A percentile compares a stretch with the other conserved stretches of the same genome.
These are phyloP conservation scores for Karalla daura DNA, from an alignment of 2,797 vertebrate genomes.

Conservation along the genomic window DNA sequence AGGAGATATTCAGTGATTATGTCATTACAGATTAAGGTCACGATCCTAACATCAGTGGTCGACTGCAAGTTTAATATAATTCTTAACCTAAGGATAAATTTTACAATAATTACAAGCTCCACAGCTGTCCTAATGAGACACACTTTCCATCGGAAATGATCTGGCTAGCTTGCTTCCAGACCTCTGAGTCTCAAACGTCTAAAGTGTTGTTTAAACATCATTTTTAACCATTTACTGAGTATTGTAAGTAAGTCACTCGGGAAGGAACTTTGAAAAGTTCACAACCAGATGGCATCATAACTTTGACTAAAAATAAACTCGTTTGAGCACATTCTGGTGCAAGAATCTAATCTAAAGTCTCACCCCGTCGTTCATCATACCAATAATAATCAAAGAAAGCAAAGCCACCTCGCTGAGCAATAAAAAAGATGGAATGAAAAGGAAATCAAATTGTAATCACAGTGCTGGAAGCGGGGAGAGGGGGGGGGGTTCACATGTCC, in stretches of 20 bases:
- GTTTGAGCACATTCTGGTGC: too few species aligned
- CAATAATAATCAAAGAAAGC: background rate
- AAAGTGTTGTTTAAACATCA: background rate
- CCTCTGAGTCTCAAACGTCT: background rate
- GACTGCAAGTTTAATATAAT: background rate
- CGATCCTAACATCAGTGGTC: constrained; percentile 8
- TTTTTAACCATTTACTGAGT: too few species aligned
- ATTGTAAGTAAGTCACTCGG: too few species aligned
- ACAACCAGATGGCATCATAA: too few species aligned
- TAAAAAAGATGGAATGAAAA: background rate
- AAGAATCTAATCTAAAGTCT: background rate
- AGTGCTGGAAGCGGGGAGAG: background rate
- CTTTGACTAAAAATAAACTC: background rate
- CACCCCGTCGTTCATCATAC: background rate
- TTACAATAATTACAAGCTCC: background rate
- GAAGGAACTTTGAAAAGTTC: too few species aligned
- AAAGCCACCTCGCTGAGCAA: background rate
- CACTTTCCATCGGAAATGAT: background rate
- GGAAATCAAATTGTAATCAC: background rate
- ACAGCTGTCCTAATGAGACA: background rate
- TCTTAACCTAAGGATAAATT: background rate
- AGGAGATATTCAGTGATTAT: constrained; percentile 37
- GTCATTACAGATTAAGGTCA: constrained; percentile 38
- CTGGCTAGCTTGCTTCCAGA: background rate
- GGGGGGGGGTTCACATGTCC: constrained; percentile 5